Evolutionary conservation across 2,113 vertebrate genomes (phyloP).

Genomic region (Microcebus ravelobensis): DNA sequence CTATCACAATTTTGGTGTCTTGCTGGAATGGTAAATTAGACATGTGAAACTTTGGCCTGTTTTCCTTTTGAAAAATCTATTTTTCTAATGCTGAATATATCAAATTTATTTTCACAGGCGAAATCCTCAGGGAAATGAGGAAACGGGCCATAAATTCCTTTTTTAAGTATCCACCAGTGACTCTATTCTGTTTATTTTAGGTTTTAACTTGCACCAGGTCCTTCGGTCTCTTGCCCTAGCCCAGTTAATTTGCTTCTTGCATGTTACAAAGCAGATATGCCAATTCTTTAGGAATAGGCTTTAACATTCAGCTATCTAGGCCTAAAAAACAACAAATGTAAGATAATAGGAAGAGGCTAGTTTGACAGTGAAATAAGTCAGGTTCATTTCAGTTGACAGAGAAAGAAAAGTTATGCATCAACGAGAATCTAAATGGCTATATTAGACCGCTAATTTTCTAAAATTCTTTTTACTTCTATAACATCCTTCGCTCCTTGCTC

Average conservation of each 20-base stretch:
- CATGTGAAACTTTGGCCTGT: conserved; percentile 33
- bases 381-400: conserved; percentile 3
- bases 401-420: neutral
- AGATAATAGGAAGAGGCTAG: neutral
- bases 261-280: neutral
- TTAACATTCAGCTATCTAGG: neutral
- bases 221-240: neutral
- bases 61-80: conserved; percentile 45
- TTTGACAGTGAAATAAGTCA: neutral
- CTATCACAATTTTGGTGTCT: neutral
- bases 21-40: conserved; percentile 3
- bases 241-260: neutral
- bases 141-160: conserved; percentile 69
- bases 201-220: conserved; percentile 46
- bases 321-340: neutral
- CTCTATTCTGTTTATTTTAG: conserved; percentile 62
- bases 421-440: conserved; percentile 31
- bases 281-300: neutral
- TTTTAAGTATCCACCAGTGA: conserved; percentile 55
- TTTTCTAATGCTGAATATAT: conserved; percentile 70
- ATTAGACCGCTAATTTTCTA: conserved; percentile 1
- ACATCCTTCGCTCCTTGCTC: neutral
- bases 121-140: conserved; percentile 71
- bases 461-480: conserved; percentile 24
- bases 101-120: conserved; percentile 68